Conservation (phyloP, 2,888 invertebrate genomes). For the Rhingia rostrata region DNA sequence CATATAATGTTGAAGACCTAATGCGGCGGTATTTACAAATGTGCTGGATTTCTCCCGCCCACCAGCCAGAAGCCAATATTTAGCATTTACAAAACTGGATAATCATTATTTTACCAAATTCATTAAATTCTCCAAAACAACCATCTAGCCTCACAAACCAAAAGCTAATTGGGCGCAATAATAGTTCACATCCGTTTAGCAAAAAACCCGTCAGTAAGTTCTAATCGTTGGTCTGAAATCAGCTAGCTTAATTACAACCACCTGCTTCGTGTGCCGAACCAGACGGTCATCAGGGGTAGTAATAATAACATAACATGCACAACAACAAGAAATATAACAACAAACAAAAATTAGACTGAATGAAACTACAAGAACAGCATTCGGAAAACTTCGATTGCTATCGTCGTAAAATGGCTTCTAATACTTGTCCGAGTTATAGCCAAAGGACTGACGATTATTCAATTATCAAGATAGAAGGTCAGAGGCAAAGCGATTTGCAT, state of each 20-base stretch:
- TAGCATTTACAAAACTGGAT: too few species aligned
- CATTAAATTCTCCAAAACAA: too few species aligned
- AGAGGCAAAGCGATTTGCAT: constrained; percentile 51
- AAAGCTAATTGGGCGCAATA: constrained; percentile 14
- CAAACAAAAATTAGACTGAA: constrained; percentile 20
- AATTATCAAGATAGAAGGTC: constrained; percentile 58
- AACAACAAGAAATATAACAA: constrained; percentile 9
- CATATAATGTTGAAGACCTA: too few species aligned
- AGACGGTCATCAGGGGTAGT: neutral
- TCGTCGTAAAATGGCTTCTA: constrained; percentile 44
- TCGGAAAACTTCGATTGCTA: constrained; percentile 31
- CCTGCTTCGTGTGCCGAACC: constrained; percentile 32
- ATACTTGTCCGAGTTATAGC: constrained; percentile 26
- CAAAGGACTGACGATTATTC: constrained; percentile 39
- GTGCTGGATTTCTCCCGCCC: too few species aligned
- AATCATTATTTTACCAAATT: too few species aligned
- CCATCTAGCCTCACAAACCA: neutral
- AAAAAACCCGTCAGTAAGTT: constrained; percentile 14
- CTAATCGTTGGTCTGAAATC: constrained; percentile 25
- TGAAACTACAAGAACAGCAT: neutral
- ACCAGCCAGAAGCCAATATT: too few species aligned
- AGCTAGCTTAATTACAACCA: constrained; percentile 43
- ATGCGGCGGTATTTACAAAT: too few species aligned
- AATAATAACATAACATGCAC: constrained; percentile 1
- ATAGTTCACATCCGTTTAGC: constrained; percentile 42